phyloP scores from a whole-genome alignment of 2,888 invertebrate species.

The Allacma fusca region DNA sequence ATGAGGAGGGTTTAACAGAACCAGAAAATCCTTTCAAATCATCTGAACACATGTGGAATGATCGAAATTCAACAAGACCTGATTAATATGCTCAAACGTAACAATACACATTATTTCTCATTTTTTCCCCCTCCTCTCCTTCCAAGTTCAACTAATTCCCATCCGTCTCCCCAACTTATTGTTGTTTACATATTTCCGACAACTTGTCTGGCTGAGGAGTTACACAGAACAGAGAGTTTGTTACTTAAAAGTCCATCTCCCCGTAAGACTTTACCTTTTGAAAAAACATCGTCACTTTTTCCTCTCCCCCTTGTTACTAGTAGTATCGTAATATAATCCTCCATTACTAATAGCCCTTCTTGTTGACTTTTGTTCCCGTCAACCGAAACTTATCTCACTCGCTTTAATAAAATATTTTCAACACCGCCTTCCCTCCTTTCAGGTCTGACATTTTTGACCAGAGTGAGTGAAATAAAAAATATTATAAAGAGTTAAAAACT shows the following conservation, averaged over 20 bases:
- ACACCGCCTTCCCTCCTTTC: slow-evolving; percentile 16
- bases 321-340: neutral
- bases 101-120: neutral
- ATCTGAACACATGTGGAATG: neutral
- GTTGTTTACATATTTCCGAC: no score
- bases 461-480: neutral
- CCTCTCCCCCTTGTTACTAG: no score
- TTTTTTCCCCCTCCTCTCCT: neutral
- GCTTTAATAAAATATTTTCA: slow-evolving; percentile 14
- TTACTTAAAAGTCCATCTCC: no score
- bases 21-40: neutral
- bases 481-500: slow-evolving; percentile 4
- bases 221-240: no score
- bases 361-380: slow-evolving; percentile 16
- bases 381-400: neutral
- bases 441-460: neutral
- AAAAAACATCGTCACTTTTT: no score
- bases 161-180: neutral
- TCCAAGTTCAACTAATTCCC: slow-evolving; percentile 1
- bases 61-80: neutral
- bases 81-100: neutral
- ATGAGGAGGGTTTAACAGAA: no score
- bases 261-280: no score
- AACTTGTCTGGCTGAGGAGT: no score
- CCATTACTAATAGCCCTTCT: neutral